Base-by-base conservation (phyloP, 2,113 vertebrate genomes). In the Eptatretus burgeri region DNA sequence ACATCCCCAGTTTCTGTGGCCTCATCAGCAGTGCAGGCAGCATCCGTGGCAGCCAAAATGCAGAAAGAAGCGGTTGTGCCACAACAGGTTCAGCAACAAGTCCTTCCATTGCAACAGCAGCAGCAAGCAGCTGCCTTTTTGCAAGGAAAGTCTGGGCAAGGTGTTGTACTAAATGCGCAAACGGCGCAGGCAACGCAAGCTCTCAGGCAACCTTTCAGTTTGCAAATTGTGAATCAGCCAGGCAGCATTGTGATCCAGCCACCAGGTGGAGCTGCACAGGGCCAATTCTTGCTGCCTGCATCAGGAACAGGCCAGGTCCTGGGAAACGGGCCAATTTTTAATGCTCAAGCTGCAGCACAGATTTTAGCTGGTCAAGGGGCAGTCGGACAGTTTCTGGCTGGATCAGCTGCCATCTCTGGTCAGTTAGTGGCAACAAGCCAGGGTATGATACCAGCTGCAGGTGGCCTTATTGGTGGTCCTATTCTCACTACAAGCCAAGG, bases 241-340 rank as follows among this genome's bases (percentile, higher is more conserved):
- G 80, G 82, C 73, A 94, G 85, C 74, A 88, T 93, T 11, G 84
- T 95, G 68, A 85, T 95, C 71, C 87, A 86, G 0, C 85, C 85
- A 84, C 1, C 82, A 82, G 69, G 78, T 81, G 51, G 74, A 83
- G 73, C 51, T 75, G 1, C 74, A 1, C 86, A 87, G 60, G 86
- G 84, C 75, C 89, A 88, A 70, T 95, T 95, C 72, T 77, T 95
- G 41, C 72, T 94, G 51, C 78, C 78, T 0, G 70, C 72, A 20
- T 60, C 56, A 60, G 56, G n/a, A 17, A 20, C 56, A 20, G 56
- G 56, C n/a, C 56, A 60, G 56, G 20, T 12, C n/a, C 56, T 60
- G n/a, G 56, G 56, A 17, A 60, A 60, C 11, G 56, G 56, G 56
- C 56, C n/a, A 20, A n/a, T 60, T 10, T 60, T 60, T 20, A 60